Evolutionary conservation across 2,888 invertebrate genomes (phyloP).

Genomic region (Bursaphelenchus okinawaensis): DNA sequence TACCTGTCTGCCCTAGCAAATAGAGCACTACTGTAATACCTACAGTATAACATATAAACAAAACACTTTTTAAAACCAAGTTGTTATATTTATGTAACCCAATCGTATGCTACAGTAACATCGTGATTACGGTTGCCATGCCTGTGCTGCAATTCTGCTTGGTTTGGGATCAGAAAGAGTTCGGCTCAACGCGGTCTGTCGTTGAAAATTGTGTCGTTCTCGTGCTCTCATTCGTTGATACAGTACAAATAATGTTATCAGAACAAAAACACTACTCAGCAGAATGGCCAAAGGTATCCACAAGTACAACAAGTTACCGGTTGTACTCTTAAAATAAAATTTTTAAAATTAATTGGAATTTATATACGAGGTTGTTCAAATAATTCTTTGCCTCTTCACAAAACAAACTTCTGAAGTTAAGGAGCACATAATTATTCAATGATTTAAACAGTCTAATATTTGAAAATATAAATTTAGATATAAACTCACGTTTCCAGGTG

Average conservation of each 20-base stretch:
- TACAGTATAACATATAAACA: too few species aligned
- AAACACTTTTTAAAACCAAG: too few species aligned
- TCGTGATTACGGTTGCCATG: neutral
- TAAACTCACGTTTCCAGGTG: neutral
- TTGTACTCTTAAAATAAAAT: neutral
- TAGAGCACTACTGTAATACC: too few species aligned
- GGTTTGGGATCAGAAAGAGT: constrained; percentile 8
- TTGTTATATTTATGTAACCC: too few species aligned
- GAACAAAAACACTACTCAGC: neutral
- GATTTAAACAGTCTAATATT: neutral
- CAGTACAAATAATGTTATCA: neutral
- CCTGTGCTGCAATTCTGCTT: neutral
- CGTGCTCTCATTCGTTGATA: neutral
- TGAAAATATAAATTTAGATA: neutral
- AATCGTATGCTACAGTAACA: too few species aligned
- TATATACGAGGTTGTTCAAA: too few species aligned
- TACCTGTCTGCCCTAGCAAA: too few species aligned
- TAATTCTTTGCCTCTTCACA: too few species aligned
- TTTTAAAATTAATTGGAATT: too few species aligned
- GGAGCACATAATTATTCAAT: too few species aligned
- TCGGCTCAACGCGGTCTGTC: neutral
- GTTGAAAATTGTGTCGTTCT: constrained; percentile 3
- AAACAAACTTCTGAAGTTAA: too few species aligned
- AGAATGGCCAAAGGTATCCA: neutral
- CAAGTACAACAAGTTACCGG: neutral